Percentiles rank a stretch among this genome's conserved stretches.
phyloP scores from a whole-genome alignment of 2,797 vertebrate species.

The Pogonophryne albipinna region DNA sequence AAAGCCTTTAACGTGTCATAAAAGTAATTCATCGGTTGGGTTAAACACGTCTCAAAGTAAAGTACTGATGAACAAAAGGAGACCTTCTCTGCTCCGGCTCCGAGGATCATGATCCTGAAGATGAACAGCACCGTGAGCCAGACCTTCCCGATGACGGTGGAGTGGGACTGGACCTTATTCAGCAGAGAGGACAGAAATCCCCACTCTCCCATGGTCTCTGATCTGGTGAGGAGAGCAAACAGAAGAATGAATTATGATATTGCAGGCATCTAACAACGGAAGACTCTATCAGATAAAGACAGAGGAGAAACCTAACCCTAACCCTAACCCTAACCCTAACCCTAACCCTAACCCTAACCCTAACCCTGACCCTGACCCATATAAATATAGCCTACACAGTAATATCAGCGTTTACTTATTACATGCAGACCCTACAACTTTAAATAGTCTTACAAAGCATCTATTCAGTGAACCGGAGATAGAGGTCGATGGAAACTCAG shows the following conservation, averaged over 20 bases:
- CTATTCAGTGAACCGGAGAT: neutral
- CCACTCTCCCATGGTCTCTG: constrained; percentile 84
- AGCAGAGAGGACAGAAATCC: constrained; percentile 83
- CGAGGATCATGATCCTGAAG: constrained; percentile 94
- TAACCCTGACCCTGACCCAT: too few relatives aligned
- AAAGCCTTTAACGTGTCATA: too few relatives aligned
- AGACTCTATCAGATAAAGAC: neutral
- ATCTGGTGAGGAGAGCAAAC: constrained; percentile 24
- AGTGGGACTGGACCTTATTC: constrained; percentile 86
- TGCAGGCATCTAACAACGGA: neutral
- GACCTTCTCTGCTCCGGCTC: constrained; percentile 95
- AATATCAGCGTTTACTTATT: neutral
- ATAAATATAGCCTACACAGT: too few relatives aligned
- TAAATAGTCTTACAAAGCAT: neutral
- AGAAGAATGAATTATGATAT: neutral
- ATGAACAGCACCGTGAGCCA: constrained; percentile 97
- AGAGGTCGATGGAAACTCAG: neutral
- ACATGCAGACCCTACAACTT: neutral
- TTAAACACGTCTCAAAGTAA: neutral
- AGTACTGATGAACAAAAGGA: neutral
- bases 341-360: neutral
- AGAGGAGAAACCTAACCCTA: neutral
- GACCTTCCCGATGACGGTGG: constrained; percentile 93
- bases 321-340: neutral
- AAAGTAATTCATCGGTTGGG: accelerated